phyloP scores from a whole-genome alignment of 2,888 invertebrate species.

The Beris morrisii region DNA sequence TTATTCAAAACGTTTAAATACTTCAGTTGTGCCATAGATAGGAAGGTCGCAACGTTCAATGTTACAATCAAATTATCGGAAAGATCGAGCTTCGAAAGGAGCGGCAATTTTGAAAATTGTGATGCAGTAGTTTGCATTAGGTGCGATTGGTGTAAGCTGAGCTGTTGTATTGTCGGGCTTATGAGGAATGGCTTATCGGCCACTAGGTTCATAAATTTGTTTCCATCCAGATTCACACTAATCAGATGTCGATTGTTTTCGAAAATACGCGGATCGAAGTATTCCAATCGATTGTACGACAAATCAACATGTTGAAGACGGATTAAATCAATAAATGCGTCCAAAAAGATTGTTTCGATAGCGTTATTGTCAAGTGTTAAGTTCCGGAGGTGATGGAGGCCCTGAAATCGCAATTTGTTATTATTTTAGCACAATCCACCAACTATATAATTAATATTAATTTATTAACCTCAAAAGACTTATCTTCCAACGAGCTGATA shows the following conservation, averaged over 20 bases:
- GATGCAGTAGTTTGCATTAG: slow-evolving; percentile 60
- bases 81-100: slow-evolving; percentile 62
- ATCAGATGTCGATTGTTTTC: slow-evolving; percentile 60
- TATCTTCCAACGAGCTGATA: slow-evolving; percentile 64
- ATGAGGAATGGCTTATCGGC: slow-evolving; percentile 62
- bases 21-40: slow-evolving; percentile 58
- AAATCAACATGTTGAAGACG: slow-evolving; percentile 61
- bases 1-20: slow-evolving; percentile 61
- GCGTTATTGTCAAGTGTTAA: slow-evolving; percentile 60
- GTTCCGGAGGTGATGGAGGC: slow-evolving; percentile 46
- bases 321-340: slow-evolving; percentile 62
- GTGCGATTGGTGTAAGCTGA: slow-evolving; percentile 64
- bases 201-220: slow-evolving; percentile 61
- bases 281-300: slow-evolving; percentile 64
- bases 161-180: slow-evolving; percentile 60
- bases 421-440: neutral
- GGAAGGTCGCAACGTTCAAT: slow-evolving; percentile 58
- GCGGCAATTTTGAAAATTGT: slow-evolving; percentile 61
- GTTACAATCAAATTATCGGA: slow-evolving; percentile 65
- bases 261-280: slow-evolving; percentile 59
- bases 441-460: neutral
- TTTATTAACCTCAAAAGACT: slow-evolving; percentile 62
- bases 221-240: slow-evolving; percentile 63
- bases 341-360: slow-evolving; percentile 64
- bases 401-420: slow-evolving; percentile 42